Percentiles rank a stretch among this genome's conserved stretches.
Evolutionary conservation across 2,113 vertebrate species (phyloP).

Genomic region (Indicator maculatus): DNA sequence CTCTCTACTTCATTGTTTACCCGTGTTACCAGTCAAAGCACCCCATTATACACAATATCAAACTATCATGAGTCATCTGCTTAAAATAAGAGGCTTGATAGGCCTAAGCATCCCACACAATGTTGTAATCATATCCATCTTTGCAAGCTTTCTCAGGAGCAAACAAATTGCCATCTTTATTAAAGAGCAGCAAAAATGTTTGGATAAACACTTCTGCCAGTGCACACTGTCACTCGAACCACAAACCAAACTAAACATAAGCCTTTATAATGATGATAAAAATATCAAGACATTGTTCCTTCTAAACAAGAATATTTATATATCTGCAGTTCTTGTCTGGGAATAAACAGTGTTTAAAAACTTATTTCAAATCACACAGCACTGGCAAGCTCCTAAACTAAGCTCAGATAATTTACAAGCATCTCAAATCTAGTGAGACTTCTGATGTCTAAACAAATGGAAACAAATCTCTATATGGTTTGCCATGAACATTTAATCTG

Average conservation of each 20-base stretch:
- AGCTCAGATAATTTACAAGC: neutral
- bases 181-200: neutral
- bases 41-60: neutral
- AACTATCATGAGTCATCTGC: neutral
- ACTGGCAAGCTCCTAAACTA: neutral
- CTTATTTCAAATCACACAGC: neutral
- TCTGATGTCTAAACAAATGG: constrained; percentile 27
- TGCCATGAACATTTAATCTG: neutral
- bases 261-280: neutral
- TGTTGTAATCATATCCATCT: neutral
- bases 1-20: neutral
- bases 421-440: constrained; percentile 22
- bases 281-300: neutral
- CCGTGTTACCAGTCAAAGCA: neutral
- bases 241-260: neutral
- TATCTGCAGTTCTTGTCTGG: neutral
- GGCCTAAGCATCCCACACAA: neutral
- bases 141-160: neutral
- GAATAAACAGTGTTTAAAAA: neutral
- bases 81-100: neutral
- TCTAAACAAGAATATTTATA: neutral
- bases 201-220: neutral
- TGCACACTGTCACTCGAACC: neutral
- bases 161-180: neutral
- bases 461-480: constrained; percentile 22